These are phyloP conservation scores for Tinea semifulvella DNA, from an alignment of 2,888 invertebrate species.

Conservation along the genomic window DNA sequence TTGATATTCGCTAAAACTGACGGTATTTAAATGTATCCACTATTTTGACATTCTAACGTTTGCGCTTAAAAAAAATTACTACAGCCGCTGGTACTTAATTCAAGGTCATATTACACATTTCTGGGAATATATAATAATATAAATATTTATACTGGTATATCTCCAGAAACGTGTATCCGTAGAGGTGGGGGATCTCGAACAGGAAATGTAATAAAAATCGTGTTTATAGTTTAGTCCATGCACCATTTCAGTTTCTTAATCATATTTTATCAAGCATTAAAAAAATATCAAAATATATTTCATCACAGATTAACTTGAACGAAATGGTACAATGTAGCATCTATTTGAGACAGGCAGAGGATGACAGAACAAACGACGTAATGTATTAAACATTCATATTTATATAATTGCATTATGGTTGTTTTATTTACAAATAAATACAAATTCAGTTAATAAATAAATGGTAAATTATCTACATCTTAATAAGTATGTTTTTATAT, in stretches of 20 bases:
- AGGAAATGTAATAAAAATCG: constrained; percentile 1
- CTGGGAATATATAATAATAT: too few species aligned
- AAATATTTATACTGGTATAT: too few species aligned
- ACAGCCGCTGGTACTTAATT: too few species aligned
- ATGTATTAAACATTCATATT: constrained; percentile 67
- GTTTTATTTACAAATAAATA: constrained; percentile 68
- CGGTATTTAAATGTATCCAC: too few species aligned
- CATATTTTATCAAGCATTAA: not conserved
- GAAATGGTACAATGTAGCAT: constrained; percentile 2
- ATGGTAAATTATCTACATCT: constrained; percentile 68
- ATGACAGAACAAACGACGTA: constrained; percentile 48
- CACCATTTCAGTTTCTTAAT: constrained; percentile 9
- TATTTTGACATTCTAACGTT: too few species aligned
- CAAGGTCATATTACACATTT: too few species aligned
- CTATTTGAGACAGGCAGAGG: constrained; percentile 16
- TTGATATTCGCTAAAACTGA: too few species aligned
- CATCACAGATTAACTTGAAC: constrained; percentile 6
- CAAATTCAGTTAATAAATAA: constrained; percentile 69
- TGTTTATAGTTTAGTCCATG: constrained; percentile 2
- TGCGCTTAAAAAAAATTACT: too few species aligned
- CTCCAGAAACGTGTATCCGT: too few species aligned
- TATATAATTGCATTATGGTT: constrained; percentile 61
- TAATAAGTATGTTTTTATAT: constrained; percentile 64
- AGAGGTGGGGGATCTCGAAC: not conserved
- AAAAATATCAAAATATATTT: not conserved